Evolutionary conservation across 2,797 vertebrate species (phyloP).

Genomic region (Pteronotus mesoamericanus): DNA sequence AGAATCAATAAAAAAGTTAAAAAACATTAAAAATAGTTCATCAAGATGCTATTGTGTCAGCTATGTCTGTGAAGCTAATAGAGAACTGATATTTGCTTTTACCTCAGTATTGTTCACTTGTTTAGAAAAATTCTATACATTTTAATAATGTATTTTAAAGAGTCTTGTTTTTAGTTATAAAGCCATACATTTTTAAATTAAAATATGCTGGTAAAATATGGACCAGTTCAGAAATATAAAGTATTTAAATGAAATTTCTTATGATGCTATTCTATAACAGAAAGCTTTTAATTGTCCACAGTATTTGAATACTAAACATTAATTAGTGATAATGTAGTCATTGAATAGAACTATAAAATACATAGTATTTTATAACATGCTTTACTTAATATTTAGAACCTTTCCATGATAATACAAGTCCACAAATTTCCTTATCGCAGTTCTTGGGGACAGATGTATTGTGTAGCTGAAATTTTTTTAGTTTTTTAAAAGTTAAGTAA

Average conservation of each 20-base stretch:
- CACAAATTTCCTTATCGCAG: background rate
- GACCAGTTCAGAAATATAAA: background rate
- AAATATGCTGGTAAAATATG: background rate
- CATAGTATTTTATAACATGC: background rate
- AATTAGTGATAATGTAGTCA: background rate
- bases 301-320: background rate
- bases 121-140: background rate
- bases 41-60: background rate
- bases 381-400: background rate
- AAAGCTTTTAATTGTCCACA: background rate
- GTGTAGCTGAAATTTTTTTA: background rate
- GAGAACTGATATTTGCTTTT: background rate
- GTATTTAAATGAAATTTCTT: background rate
- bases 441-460: background rate
- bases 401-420: background rate
- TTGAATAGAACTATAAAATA: background rate
- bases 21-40: background rate
- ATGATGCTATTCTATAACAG: background rate
- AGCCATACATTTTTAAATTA: background rate
- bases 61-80: background rate
- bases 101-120: background rate
- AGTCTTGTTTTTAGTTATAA: conserved; percentile 3
- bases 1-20: background rate
- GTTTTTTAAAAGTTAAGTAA: conserved; percentile 17
- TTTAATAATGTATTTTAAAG: background rate